These are phyloP conservation scores for Pseudocheirus occidentalis DNA, from an alignment of 2,797 vertebrate species.

Conservation along the genomic window DNA sequence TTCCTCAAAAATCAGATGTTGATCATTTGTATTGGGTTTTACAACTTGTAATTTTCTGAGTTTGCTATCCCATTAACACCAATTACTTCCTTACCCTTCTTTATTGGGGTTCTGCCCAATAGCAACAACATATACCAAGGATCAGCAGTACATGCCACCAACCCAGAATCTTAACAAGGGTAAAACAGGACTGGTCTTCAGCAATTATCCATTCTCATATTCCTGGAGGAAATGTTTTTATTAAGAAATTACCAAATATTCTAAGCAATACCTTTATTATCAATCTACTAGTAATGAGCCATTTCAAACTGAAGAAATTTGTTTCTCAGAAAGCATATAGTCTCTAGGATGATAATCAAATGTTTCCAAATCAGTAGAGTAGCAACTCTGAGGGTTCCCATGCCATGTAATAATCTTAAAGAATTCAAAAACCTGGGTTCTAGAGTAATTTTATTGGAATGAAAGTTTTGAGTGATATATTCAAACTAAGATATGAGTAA, in stretches of 20 bases:
- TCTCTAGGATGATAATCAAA: background rate
- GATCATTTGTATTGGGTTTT: background rate
- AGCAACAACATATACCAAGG: background rate
- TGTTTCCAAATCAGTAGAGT: no score
- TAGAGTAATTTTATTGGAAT: background rate
- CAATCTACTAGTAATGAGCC: background rate
- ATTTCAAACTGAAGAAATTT: background rate
- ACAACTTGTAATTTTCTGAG: background rate
- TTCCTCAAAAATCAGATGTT: background rate
- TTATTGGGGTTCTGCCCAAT: background rate
- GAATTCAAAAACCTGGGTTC: background rate
- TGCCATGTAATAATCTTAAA: background rate
- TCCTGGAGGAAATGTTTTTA: background rate
- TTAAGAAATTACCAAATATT: background rate
- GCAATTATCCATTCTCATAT: background rate
- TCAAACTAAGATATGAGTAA: background rate
- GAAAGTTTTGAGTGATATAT: background rate
- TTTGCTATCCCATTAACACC: background rate
- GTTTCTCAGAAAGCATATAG: background rate
- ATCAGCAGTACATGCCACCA: background rate
- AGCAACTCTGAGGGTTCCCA: background rate
- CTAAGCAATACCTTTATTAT: background rate
- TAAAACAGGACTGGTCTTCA: background rate
- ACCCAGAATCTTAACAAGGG: background rate
- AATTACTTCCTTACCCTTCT: background rate